Base-by-base conservation (phyloP, 2,888 invertebrate species). In the Pseudococcus longispinus region DNA sequence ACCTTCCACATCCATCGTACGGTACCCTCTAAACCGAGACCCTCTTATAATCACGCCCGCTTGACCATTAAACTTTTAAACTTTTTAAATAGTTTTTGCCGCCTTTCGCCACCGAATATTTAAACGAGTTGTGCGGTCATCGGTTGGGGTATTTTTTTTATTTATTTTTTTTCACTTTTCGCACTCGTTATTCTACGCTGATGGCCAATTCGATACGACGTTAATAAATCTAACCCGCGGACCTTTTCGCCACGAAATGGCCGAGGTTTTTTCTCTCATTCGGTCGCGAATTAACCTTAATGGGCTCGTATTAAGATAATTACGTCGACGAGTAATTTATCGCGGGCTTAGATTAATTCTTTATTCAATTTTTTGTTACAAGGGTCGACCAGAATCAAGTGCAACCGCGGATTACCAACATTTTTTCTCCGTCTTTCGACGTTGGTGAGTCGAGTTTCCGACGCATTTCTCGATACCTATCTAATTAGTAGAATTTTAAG, bases 1-100 rank as follows among this genome's bases (percentile, higher is more conserved):
- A 20, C 26, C 65, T 26, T 26, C 70, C 70, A 5, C 51, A 5
- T 51, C n/a, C n/a, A 51, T n/a, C 18, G 51, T 3, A 15, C 44
- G 44, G 44, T 51, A 51, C 51, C 51, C 51, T 51, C 13, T 51
- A 51, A 51, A 51, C 51, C 51, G 51, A 51, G 51, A 51, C 51
- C 51, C 51, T 46, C 55, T 70, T 85, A 85, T 85, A 85, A 85
- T 85, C 85, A 85, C 85, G 77, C 77, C 85, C 85, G 85, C 85
- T 85, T 85, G 85, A 85, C 85, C 85, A 85, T 85, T 85, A 85
- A 83, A 83, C 83, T 83, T 83, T 83, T 32, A 83, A 83, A 83
- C 83, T 83, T 83, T 83, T 83, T 83, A 51, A 83, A 83, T 83
- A 83, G 83, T 83, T 83, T 83, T 83, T 29, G 51, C 51, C 15